Evolutionary conservation across 2,113 vertebrate species (phyloP).

Genomic region (Chloroceryle aenea): DNA sequence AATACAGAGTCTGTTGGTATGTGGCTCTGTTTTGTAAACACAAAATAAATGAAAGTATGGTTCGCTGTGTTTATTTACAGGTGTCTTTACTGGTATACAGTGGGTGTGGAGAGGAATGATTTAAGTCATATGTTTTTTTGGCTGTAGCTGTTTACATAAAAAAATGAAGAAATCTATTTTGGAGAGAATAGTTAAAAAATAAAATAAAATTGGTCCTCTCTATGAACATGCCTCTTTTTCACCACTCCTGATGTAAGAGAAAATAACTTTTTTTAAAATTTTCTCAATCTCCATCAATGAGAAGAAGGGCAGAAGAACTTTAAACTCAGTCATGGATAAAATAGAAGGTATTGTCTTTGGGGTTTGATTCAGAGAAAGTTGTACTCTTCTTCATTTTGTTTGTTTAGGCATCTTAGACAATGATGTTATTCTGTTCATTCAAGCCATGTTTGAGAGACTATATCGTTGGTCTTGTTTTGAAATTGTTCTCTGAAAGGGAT

Average conservation of each 20-base stretch:
- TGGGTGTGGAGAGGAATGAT: background rate
- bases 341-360: background rate
- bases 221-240: background rate
- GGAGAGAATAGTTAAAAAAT: background rate
- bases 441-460: background rate
- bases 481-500: background rate
- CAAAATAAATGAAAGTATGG: background rate
- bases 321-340: background rate
- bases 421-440: background rate
- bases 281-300: background rate
- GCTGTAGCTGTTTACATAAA: background rate
- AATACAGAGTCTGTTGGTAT: background rate
- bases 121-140: background rate
- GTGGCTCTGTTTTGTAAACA: background rate
- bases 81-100: background rate
- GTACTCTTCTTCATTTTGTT: background rate
- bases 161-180: background rate
- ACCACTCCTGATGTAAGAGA: background rate
- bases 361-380: background rate
- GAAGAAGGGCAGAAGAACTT: background rate
- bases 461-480: background rate
- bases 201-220: fast-evolving
- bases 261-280: background rate
- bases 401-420: background rate
- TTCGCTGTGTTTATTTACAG: background rate